A percentile compares a stretch with the other conserved stretches of the same genome.
Evolutionary conservation across 2,888 invertebrate genomes (phyloP).

Genomic region (Phania funesta): DNA sequence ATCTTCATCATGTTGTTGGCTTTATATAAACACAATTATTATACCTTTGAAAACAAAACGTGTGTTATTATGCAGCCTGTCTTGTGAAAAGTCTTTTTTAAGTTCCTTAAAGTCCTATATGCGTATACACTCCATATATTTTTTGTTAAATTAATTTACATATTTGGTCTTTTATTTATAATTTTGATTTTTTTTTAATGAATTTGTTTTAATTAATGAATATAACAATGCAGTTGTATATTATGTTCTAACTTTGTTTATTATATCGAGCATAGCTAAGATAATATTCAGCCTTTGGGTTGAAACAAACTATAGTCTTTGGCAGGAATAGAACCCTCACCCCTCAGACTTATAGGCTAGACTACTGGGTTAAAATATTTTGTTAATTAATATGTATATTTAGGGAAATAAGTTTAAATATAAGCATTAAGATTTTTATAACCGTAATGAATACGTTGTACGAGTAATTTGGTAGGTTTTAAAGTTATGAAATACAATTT

Average conservation of each 20-base stretch:
- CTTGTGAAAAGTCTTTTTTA: constrained; percentile 30
- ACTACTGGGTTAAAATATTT: constrained; percentile 18
- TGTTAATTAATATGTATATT: background rate
- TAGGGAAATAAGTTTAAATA: constrained; percentile 38
- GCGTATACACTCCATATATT: constrained; percentile 15
- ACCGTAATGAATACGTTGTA: background rate
- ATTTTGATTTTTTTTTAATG: background rate
- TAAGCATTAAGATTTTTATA: constrained; percentile 15
- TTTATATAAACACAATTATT: constrained; percentile 36
- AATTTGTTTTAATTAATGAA: too few species aligned
- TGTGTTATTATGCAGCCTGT: constrained; percentile 36
- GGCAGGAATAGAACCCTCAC: too few species aligned
- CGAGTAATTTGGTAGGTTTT: background rate
- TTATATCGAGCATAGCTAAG: too few species aligned
- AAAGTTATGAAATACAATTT: background rate
- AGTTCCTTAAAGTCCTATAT: constrained; percentile 55
- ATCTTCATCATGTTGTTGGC: constrained; percentile 43
- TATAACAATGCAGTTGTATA: too few species aligned
- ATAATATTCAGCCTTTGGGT: too few species aligned
- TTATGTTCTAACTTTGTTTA: too few species aligned
- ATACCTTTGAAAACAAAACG: constrained; percentile 34
- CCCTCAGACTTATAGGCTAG: too few species aligned
- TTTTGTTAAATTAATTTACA: constrained; percentile 8
- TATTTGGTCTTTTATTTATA: constrained; percentile 17
- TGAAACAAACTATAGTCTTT: too few species aligned